Evolutionary conservation across 2,888 invertebrate species (phyloP).

Genomic region (Plebejus melissa): DNA sequence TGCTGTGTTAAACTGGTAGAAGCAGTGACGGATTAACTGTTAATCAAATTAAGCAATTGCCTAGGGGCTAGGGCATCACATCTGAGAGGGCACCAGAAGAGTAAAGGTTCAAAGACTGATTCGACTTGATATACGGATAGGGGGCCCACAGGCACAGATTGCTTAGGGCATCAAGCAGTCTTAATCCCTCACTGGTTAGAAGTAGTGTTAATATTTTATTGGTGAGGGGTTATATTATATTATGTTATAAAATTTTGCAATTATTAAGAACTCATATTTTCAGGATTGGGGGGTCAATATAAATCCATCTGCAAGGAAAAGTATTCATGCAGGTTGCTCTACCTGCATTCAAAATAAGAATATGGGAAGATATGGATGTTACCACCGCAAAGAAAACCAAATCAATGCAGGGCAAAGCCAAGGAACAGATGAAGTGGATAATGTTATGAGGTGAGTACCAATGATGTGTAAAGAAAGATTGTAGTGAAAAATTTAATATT

Average conservation of each 20-base stretch:
- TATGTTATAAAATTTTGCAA: background rate
- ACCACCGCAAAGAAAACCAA: conserved; percentile 31
- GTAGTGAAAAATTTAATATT: background rate
- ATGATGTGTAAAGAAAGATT: conserved; percentile 1
- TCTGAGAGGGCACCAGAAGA: no score
- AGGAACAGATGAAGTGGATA: conserved; percentile 59
- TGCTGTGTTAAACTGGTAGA: no score
- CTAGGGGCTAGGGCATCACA: no score
- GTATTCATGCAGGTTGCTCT: conserved; percentile 49
- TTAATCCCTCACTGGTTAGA: no score
- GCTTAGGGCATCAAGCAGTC: no score
- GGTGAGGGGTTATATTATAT: no score
- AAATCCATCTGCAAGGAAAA: conserved; percentile 51
- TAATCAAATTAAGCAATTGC: no score
- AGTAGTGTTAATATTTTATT: no score
- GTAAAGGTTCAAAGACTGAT: no score
- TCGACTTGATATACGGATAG: no score
- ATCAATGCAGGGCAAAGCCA: conserved; percentile 32
- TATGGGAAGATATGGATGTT: conserved; percentile 54
- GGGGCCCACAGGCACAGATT: no score
- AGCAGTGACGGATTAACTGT: no score
- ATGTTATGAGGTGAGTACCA: conserved; percentile 53
- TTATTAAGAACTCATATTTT: conserved; percentile 31
- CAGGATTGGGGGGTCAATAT: conserved; percentile 50
- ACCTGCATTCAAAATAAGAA: conserved; percentile 35